These are phyloP conservation scores for Coronaproctus castanopsis DNA, from an alignment of 2,888 invertebrate genomes.

Conservation along the genomic window DNA sequence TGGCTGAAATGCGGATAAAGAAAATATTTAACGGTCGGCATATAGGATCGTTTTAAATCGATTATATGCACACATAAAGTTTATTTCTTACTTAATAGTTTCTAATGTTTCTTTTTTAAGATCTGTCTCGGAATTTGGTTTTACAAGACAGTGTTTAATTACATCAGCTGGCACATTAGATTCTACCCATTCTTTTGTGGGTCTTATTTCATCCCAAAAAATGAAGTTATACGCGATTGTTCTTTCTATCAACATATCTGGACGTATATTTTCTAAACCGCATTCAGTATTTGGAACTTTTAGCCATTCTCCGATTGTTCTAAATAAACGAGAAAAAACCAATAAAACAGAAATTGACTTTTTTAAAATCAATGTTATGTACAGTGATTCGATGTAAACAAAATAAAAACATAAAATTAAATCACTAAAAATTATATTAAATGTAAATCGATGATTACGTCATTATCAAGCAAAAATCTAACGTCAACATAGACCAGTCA, in stretches of 20 bases:
- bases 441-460: neutral
- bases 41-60: too few species aligned
- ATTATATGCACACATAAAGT: too few species aligned
- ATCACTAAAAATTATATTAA: too few species aligned
- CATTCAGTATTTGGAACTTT: slow-evolving; percentile 73
- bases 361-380: too few species aligned
- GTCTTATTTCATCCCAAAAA: slow-evolving; percentile 66
- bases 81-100: slow-evolving; percentile 65
- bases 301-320: slow-evolving; percentile 78
- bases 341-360: slow-evolving; percentile 3
- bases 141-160: slow-evolving; percentile 53
- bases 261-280: slow-evolving; percentile 72
- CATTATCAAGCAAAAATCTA: too few species aligned
- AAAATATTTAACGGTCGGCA: too few species aligned
- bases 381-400: too few species aligned
- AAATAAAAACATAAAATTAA: too few species aligned
- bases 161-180: slow-evolving; percentile 58
- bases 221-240: slow-evolving; percentile 63
- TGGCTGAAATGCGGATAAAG: slow-evolving; percentile 52
- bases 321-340: slow-evolving; percentile 21
- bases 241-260: slow-evolving; percentile 69
- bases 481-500: too few species aligned
- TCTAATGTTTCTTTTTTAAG: slow-evolving; percentile 54
- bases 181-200: slow-evolving; percentile 65
- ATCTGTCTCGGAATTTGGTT: slow-evolving; percentile 40